Base-by-base conservation (phyloP, 2,113 vertebrate species). In the Mionectes macconnelli region DNA sequence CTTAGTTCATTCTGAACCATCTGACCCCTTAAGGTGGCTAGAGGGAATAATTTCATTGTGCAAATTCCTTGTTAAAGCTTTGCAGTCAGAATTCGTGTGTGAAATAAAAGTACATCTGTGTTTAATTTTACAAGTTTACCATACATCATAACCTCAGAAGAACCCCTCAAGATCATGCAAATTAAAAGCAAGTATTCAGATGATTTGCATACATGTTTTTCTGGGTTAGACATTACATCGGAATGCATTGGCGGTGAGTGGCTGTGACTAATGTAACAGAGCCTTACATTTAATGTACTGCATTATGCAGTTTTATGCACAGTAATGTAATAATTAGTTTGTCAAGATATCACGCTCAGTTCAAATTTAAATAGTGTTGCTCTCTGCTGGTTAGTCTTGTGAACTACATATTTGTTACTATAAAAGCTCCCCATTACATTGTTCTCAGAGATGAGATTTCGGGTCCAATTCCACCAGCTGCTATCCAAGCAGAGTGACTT, bases 141-240 rank as follows among this genome's bases (percentile, higher is more conserved):
- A 90, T 96, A 95, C 79, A 96, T 91, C 82, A 86, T 94, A 93
- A 95, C 89, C 94, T 93, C 63, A 94, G 82, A 94, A 95, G 80
- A 93, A 89, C 96, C 75, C 82, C 86, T 91, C 92, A 96, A 86
- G 64, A 84, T 96, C 88, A 94, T 96, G 92, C 68, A 94, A 96
- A 96, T 94, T 93, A 92, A 92, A 97, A 96, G 76, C 74, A 96
- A 96, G 86, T 87, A 93, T 95, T 80, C 95, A 85, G 84, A 93
- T 93, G 72, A 96, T 96, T 97, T 95, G 89, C 94, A 95, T 96
- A 90, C 84, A 92, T 95, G 91, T 95, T 95, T 97, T 94, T 96
- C 80, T 94, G 88, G 83, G 72, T 95, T 93, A 95, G 90, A 80
- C 91, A 87, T 96, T 96, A 90, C 85, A 49, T 68, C 15, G 95